These are phyloP conservation scores for Oscheius sp. DNA, from an alignment of 2,888 invertebrate genomes.

Conservation along the genomic window DNA sequence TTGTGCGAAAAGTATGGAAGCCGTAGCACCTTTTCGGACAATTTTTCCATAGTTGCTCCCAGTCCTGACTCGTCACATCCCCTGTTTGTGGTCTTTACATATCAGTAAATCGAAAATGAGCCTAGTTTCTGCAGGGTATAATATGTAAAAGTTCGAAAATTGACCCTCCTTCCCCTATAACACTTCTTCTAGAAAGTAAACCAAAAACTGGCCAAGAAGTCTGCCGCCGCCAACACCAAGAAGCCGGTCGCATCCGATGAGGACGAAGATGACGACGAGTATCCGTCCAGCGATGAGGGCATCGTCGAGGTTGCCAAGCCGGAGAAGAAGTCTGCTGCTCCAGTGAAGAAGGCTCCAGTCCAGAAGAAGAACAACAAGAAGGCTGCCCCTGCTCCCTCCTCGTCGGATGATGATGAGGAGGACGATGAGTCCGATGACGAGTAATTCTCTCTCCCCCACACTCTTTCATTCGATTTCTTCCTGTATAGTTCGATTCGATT, in stretches of 20 bases:
- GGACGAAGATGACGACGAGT: conserved; percentile 51
- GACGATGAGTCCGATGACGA: conserved; percentile 34
- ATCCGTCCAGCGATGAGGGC: conserved; percentile 57
- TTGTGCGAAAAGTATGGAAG: too few species aligned
- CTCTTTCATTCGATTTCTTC: neutral
- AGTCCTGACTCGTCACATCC: too few species aligned
- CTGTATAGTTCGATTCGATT: conserved; percentile 19
- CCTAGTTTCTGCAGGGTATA: too few species aligned
- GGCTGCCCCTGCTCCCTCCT: neutral
- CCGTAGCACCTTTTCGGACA: too few species aligned
- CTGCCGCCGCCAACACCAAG: neutral
- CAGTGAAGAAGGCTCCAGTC: neutral
- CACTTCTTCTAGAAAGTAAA: neutral
- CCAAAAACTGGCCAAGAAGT: conserved; percentile 6
- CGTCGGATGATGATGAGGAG: conserved; percentile 28
- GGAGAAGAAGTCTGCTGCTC: conserved; percentile 41
- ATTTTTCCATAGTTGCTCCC: too few species aligned
- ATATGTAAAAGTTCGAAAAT: too few species aligned
- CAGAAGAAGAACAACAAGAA: conserved; percentile 3
- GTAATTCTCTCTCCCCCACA: neutral
- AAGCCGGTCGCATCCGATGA: conserved; percentile 39
- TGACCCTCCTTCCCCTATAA: neutral
- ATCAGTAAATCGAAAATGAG: too few species aligned
- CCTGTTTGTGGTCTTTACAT: too few species aligned
- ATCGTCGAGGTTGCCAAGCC: conserved; percentile 56